These are phyloP conservation scores for Bufo gargarizans DNA, from an alignment of 2,113 vertebrate genomes.

Conservation along the genomic window DNA sequence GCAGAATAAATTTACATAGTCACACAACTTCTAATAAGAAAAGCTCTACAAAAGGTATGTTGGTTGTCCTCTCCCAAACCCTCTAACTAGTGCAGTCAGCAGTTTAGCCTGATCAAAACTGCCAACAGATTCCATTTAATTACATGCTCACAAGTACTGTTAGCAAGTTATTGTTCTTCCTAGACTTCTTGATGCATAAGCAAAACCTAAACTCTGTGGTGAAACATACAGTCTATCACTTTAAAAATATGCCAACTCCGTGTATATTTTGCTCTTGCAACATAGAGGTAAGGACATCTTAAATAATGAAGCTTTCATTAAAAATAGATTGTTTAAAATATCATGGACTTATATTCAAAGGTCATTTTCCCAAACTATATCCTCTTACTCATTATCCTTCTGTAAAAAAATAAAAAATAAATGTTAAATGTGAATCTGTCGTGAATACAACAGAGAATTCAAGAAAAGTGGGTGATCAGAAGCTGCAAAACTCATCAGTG, in stretches of 20 bases:
- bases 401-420: background rate
- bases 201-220: background rate
- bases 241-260: background rate
- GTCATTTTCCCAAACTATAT: slow-evolving; percentile 27
- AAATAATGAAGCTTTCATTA: slow-evolving; percentile 41
- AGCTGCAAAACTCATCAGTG: background rate
- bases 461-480: background rate
- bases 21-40: no score
- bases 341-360: slow-evolving; percentile 30
- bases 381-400: slow-evolving; percentile 20
- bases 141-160: background rate
- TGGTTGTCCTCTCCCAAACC: no score
- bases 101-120: no score
- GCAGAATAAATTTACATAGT: no score
- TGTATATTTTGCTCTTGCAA: background rate
- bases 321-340: slow-evolving; percentile 42
- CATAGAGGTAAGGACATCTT: background rate
- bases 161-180: background rate
- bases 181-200: background rate
- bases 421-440: background rate
- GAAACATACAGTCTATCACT: background rate
- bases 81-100: no score
- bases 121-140: background rate
- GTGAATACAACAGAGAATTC: background rate
- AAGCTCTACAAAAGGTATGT: no score